Percentiles rank a stretch among this genome's conserved stretches.
Evolutionary conservation across 2,797 vertebrate genomes (phyloP).

Genomic region (Babyrousa celebensis): DNA sequence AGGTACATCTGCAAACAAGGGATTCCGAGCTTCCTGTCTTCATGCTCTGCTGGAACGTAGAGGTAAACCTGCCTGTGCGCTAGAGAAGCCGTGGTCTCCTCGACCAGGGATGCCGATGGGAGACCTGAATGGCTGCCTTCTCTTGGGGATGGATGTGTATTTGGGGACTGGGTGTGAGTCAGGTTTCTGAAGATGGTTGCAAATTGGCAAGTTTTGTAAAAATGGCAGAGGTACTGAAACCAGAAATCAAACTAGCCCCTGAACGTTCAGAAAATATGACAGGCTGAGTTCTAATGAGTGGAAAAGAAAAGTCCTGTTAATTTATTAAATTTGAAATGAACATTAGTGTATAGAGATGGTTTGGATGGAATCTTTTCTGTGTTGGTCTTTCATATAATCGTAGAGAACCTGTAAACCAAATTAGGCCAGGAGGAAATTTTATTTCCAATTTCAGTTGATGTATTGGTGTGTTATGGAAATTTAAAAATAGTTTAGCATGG

Average conservation of each 20-base stretch:
- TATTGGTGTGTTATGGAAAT: background rate
- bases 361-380: background rate
- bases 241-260: background rate
- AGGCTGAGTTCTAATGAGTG: background rate
- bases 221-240: background rate
- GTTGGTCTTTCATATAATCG: background rate
- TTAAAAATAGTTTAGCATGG: background rate
- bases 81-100: background rate
- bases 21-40: background rate
- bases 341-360: background rate
- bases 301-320: background rate
- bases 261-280: background rate
- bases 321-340: background rate
- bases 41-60: background rate
- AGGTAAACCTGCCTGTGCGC: background rate
- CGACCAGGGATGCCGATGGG: background rate
- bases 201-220: background rate
- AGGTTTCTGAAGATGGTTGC: background rate
- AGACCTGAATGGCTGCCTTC: background rate
- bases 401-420: background rate
- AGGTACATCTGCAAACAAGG: too few relatives aligned
- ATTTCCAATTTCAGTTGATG: background rate
- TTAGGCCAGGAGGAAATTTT: background rate
- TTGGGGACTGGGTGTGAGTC: background rate
- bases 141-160: background rate